Evolutionary conservation across 2,797 vertebrate species (phyloP), one percentile per base, ranked within the genome.

Genomic region (Acanthurus lineatus): DNA sequence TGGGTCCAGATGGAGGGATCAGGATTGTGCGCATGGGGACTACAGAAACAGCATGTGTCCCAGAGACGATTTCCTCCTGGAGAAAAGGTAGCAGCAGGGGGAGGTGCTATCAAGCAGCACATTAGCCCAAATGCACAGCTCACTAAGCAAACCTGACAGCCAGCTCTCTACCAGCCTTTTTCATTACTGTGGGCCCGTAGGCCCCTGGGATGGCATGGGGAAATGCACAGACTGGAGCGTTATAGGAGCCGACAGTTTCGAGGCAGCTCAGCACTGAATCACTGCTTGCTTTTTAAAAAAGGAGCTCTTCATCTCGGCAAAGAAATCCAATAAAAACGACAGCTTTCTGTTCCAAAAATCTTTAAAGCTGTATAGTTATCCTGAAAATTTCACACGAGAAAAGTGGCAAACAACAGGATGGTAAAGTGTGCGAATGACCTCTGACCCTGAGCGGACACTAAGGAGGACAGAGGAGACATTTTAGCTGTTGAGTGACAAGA

Each of bases 111-210:
- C 92, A 91, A 93, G 90, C 91, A 90, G 90, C 93, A 92, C 93
- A 93, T 94, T 93, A 94, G 91, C 90, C 89, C 82, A 91, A 93
- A 91, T 76, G 86, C 92, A 91, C 89, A 89, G 85, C 86, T 82
- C 82, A 84, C 93, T 95, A 94, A 95, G 89, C 91, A 90, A 85
- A 94, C 83, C 87, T 94, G 94, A 95, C 94, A 94, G 94, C 89
- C 89, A 85, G 90, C 88, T 91, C 93, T 93, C 90, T 86, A 92
- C 92, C 91, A 92, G 93, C 86, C 91, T 92, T 92, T 93, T 93
- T 93, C 92, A 94, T 94, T 93, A 94, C 92, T 84, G 88, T 84
- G 88, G 90, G 85, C 88, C 91, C 66, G 54, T 86, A 81, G 94
- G 93, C 93, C 91, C 91, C 87, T 88, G 92, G 92, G 92, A 92